phyloP scores from a whole-genome alignment of 2,888 invertebrate genomes.

The Eledona agricola region DNA sequence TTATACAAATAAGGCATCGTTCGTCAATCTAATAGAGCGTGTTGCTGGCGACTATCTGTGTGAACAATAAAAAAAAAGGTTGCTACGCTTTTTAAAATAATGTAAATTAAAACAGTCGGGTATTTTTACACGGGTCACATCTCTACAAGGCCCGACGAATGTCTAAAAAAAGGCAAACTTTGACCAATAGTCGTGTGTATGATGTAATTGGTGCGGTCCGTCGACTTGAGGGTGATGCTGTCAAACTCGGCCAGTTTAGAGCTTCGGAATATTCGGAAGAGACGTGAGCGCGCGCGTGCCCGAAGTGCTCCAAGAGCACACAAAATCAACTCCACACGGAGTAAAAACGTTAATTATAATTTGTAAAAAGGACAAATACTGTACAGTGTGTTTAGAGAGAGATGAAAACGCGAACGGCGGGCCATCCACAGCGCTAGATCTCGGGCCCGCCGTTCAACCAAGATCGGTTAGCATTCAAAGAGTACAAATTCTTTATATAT shows the following conservation, averaged over 20 bases:
- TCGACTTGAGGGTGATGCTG: slow-evolving; percentile 36
- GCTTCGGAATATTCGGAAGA: slow-evolving; percentile 30
- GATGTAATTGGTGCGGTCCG: too few species aligned
- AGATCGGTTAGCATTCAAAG: slow-evolving; percentile 65
- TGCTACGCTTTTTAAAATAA: too few species aligned
- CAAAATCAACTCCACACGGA: slow-evolving; percentile 48
- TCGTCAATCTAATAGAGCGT: too few species aligned
- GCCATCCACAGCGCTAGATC: slow-evolving; percentile 53
- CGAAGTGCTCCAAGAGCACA: slow-evolving; percentile 47
- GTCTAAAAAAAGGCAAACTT: too few species aligned
- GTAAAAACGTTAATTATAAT: slow-evolving; percentile 43
- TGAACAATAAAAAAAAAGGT: too few species aligned
- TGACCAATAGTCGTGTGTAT: too few species aligned
- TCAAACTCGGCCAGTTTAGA: slow-evolving; percentile 37
- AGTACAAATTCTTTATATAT: slow-evolving; percentile 76
- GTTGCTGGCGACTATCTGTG: too few species aligned
- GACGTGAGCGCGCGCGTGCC: slow-evolving; percentile 48
- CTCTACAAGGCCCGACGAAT: too few species aligned
- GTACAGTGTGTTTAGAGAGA: slow-evolving; percentile 51
- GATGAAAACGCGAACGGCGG: slow-evolving; percentile 43
- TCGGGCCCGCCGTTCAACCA: slow-evolving; percentile 51
- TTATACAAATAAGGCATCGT: too few species aligned
- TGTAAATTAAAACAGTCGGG: too few species aligned
- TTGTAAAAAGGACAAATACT: slow-evolving; percentile 51
- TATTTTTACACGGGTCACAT: too few species aligned